Evolutionary conservation across 2,113 vertebrate genomes (phyloP).

Genomic region (Cyprinus carpio): DNA sequence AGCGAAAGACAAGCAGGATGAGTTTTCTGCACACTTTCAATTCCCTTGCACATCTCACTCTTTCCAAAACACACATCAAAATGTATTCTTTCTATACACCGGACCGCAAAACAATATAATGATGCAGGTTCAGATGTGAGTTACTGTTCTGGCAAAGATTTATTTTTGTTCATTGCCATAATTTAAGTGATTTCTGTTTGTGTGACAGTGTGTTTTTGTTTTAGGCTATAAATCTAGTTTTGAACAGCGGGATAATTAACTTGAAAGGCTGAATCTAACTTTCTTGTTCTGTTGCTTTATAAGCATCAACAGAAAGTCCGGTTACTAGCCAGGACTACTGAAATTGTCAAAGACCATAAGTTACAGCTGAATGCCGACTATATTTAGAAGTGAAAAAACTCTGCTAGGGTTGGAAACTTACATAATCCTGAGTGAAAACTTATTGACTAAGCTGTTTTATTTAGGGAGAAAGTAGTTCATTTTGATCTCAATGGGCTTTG

Average conservation of each 20-base stretch:
- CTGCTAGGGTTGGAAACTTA: slow-evolving; percentile 13
- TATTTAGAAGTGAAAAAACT: slow-evolving; percentile 32
- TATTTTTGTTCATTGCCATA: slow-evolving; percentile 32
- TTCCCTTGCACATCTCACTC: background rate
- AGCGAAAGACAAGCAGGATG: slow-evolving; percentile 16
- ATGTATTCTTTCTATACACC: background rate
- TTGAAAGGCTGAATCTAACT: slow-evolving; percentile 40
- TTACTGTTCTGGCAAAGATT: slow-evolving; percentile 18
- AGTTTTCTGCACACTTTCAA: slow-evolving; percentile 31
- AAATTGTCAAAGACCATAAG: slow-evolving; percentile 28
- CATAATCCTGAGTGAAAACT: slow-evolving; percentile 42
- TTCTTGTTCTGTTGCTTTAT: slow-evolving; percentile 18
- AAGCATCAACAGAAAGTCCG: slow-evolving; percentile 16
- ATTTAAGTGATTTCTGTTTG: slow-evolving; percentile 33
- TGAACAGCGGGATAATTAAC: slow-evolving; percentile 36
- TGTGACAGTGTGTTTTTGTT: background rate
- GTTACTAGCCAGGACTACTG: slow-evolving; percentile 30
- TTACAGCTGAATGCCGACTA: slow-evolving; percentile 23
- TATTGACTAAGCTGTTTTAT: slow-evolving; percentile 52
- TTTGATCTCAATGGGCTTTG: slow-evolving; percentile 46
- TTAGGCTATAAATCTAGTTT: slow-evolving; percentile 24
- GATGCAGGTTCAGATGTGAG: background rate
- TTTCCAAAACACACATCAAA: background rate
- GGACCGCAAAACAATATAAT: background rate
- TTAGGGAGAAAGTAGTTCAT: slow-evolving; percentile 54